Base-by-base conservation (phyloP, 2,888 invertebrate species). In the Drosophila testacea region DNA sequence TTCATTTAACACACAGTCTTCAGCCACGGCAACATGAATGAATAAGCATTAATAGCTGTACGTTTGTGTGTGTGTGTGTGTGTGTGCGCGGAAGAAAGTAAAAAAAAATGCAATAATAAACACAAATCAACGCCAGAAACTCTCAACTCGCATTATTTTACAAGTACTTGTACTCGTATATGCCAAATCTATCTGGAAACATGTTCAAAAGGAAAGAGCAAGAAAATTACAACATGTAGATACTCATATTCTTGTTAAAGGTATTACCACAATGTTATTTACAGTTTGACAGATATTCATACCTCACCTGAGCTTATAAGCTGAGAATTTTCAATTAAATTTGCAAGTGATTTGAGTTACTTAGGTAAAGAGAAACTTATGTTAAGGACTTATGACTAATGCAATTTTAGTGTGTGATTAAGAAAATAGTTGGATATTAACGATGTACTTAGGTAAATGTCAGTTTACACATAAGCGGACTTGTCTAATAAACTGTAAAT, bases 401-500 rank as follows among this genome's bases (percentile, higher is more conserved):
- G 7, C n/a, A 54, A 42, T 42, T 28, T 13, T 39, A 6, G 5
- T 32, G 47, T 13, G 1, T 32, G 13, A 2, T 2, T 48, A 30
- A 10, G 34, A 36, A 36, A 34, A 36, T 32, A 32, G 34, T 56
- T 28, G 34, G 6, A 13, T n/a, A 27, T 55, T 44, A 42, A 44
- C 10, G n/a, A 34, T 42, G 28, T 11, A n/a, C 38, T 28, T 27
- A 9, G 27, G 30, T 41, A 54, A 32, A 6, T 32, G 54, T 22
- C 22, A 46, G 22, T 38, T 44, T 36, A 9, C 28, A 6, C 34
- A 44, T 34, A 22, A 16, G 22, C 28, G 44, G 44, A 44, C 60
- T 63, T 56, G 64, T 56, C 73, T 64, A 71, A 73, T 76, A 76
- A 79, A 76, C 79, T 71, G 73, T 75, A 85, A 87, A 88, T 89